Base-by-base conservation (phyloP, 2,113 vertebrate species). In the Bubo blakistoni region DNA sequence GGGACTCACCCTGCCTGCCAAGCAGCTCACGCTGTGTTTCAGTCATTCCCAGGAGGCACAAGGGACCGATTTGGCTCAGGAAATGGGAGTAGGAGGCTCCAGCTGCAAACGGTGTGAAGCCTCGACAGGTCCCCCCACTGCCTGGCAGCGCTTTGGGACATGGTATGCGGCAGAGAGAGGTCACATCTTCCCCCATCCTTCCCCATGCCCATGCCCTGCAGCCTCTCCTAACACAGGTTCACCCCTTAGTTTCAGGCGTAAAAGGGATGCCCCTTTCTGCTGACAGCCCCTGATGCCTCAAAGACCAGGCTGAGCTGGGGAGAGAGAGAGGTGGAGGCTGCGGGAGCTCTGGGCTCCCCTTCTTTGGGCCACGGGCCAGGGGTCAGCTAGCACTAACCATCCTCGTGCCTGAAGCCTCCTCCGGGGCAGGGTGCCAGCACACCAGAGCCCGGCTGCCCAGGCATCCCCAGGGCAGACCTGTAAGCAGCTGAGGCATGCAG, bases 351-450 rank as follows among this genome's bases (percentile, higher is more conserved):
- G 8, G 10, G 9, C 8, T 91, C 22, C 57, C 21, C 11, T 47
- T 76, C 22, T 57, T 42, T 55, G 47, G 10, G 11, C 40, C 22
- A 30, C 9, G 16, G 58, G 25, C 26, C 0, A 2, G 0, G 1
- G 26, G 8, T 63, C 11, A 5, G 34, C 36, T 21, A 11, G 44
- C 59, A 52, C 36, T 76, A 42, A 49, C 34, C 32, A 42, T 34
- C 69, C 34, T 66, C 34, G 25, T 3, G 7, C 44, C 78, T 82
- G 49, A 65, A 84, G 52, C 16, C 22, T 36, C 65, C 73, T 91
- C 61, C 12, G 6, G 61, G 9, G 29, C 61, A 42, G 11, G 20
- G 55, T 55, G 55, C 22, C 0, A 0, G 38, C 72, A 84, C 51
- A 66, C 17, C 3, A 10, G 46, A 77, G 54, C n/a, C 44, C 0